phyloP scores from a whole-genome alignment of 37 sponge, comb jelly and placozoan species.

The Halisarca cf. caerulea region DNA sequence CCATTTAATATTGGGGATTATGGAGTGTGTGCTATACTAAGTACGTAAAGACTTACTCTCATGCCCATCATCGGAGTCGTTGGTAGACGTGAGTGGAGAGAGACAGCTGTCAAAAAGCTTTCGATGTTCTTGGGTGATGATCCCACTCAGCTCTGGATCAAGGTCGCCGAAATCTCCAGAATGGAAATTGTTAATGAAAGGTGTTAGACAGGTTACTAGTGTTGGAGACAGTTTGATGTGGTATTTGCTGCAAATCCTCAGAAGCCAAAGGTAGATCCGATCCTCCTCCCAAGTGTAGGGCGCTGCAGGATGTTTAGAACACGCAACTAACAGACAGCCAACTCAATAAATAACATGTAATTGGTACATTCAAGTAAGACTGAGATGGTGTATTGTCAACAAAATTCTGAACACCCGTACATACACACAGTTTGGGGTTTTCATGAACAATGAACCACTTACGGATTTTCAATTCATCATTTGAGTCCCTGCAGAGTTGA shows the following conservation, averaged over 20 bases:
- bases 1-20: too few relatives aligned
- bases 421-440: too few relatives aligned
- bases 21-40: too few relatives aligned
- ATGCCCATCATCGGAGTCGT: too few relatives aligned
- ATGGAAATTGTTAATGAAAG: conserved; percentile 11
- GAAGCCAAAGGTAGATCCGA: conserved; percentile 13
- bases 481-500: not conserved
- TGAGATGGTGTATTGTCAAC: too few relatives aligned
- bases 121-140: conserved; percentile 10
- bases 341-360: too few relatives aligned
- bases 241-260: conserved; percentile 8
- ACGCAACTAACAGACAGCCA: too few relatives aligned
- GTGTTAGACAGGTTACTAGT: not conserved
- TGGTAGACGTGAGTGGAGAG: too few relatives aligned
- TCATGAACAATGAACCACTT: not conserved
- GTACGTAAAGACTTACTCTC: too few relatives aligned
- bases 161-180: not conserved
- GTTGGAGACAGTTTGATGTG: not conserved
- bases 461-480: conserved; percentile 2
- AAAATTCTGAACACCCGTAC: too few relatives aligned
- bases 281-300: not conserved
- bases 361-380: too few relatives aligned
- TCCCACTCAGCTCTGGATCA: not conserved
- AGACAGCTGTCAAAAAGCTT: conserved; percentile 8
- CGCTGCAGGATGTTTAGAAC: not conserved